Base-by-base conservation (phyloP, 2,888 invertebrate species). In the Sclerodermus sp. region DNA sequence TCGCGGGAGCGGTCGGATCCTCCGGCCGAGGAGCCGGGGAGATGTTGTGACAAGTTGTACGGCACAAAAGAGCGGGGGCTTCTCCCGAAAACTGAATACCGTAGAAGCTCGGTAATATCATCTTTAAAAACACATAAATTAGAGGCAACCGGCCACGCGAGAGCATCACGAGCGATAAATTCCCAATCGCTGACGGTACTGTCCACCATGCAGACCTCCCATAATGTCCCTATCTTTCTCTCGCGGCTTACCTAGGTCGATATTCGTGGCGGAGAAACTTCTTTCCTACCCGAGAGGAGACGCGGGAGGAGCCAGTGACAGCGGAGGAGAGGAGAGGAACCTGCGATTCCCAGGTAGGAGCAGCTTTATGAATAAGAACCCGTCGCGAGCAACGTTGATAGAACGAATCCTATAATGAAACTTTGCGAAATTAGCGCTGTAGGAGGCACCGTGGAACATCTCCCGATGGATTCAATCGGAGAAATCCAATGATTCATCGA, bases 101-200 rank as follows among this genome's bases (percentile, higher is more conserved):
- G 62, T 65, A 59, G 66, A 55, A 65, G 64, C 68, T 58, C 62
- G 52, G 66, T 63, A 57, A 62, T 58, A 54, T 54, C 65, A 62
- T 65, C 66, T 72, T 76, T 76, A 76, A 77, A 77, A 76, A 73
- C 71, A 73, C 76, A 76, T 77, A 77, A 77, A 77, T 77, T 76
- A 72, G 64, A 67, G 62, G 67, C 67, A 73, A 77, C 76, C 70
- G 69, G 67, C 68, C 63, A 58, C 46, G 61, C 60, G 60, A 64
- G 66, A 68, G 64, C 68, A 66, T 67, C 73, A 68, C 62, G 66
- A 68, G 61, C 69, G 69, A 67, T 77, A 75, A 76, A 75, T 77
- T 75, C 74, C 72, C 73, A 68, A 74, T 73, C 71, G 70, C 68
- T 67, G 68, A 67, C 62, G 62, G 54, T 61, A 62, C 60, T 45